A percentile compares a stretch with the other conserved stretches of the same genome.
phyloP scores from a whole-genome alignment of 2,797 vertebrate species.

The Acrocephalus scirpaceus region DNA sequence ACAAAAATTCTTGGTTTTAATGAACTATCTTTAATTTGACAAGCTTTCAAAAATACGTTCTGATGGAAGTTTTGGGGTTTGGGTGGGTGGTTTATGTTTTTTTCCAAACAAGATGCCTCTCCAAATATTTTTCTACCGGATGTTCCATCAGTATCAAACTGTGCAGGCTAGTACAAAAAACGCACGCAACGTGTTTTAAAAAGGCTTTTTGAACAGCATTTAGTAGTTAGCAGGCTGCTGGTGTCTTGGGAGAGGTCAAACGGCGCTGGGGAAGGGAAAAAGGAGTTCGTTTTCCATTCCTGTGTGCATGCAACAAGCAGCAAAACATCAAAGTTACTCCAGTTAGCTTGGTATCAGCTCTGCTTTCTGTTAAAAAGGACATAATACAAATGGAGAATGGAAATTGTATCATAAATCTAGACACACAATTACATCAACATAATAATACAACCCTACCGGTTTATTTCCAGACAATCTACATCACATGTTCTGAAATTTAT shows the following conservation, averaged over 20 bases:
- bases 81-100: neutral
- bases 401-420: conserved; percentile 79
- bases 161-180: conserved; percentile 68
- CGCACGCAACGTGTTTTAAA: conserved; percentile 58
- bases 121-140: conserved; percentile 53
- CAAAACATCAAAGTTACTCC: conserved; percentile 88
- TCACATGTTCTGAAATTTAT: neutral
- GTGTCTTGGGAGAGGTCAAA: conserved; percentile 88
- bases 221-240: conserved; percentile 88
- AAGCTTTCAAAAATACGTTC: conserved; percentile 50
- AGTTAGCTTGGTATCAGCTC: conserved; percentile 86
- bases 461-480: conserved; percentile 6
- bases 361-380: conserved; percentile 85
- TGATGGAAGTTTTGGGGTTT: conserved; percentile 29
- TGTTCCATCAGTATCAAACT: conserved; percentile 69
- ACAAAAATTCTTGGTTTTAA: conserved; percentile 52
- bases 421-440: conserved; percentile 72
- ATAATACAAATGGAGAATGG: conserved; percentile 83
- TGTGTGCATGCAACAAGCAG: conserved; percentile 96
- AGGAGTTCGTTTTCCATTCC: conserved; percentile 88
- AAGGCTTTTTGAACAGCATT: conserved; percentile 77
- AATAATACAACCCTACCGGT: conserved; percentile 57
- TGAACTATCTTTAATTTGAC: conserved; percentile 35
- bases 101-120: conserved; percentile 70
- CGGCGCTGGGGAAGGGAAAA: conserved; percentile 85